A percentile compares a stretch with the other conserved stretches of the same genome.
phyloP scores from a whole-genome alignment of 2,797 vertebrate species.

The Pyrocephalus nanus region DNA sequence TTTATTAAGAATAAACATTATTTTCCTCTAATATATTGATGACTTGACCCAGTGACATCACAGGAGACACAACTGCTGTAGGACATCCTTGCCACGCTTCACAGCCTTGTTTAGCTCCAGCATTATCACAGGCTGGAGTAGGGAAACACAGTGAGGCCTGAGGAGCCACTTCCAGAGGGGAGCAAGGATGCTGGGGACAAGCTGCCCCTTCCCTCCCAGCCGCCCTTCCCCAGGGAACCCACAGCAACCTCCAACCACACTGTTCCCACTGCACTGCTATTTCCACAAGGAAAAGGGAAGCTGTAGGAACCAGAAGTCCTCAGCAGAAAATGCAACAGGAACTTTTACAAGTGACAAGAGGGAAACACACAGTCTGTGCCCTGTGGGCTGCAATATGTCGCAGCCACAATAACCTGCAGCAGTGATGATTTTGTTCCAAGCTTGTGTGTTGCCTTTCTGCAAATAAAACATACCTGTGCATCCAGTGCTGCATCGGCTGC shows the following conservation, averaged over 20 bases:
- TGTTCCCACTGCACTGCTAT: neutral
- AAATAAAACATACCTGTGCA: neutral
- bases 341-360: neutral
- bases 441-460: neutral
- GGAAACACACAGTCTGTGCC: neutral
- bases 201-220: neutral
- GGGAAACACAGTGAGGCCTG: rapidly evolving
- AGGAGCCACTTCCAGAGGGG: neutral
- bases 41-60: neutral
- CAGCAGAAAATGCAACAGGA: neutral
- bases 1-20: neutral
- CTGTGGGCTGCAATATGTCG: rapidly evolving
- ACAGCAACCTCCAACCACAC: neutral
- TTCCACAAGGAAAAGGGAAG: neutral
- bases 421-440: neutral
- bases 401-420: neutral
- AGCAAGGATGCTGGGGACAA: neutral
- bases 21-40: neutral
- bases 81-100: rapidly evolving
- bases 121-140: neutral
- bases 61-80: rapidly evolving
- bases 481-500: neutral
- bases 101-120: neutral
- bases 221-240: neutral
- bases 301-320: neutral